Conservation (phyloP, 1,140 invertebrate species). For the Geopemphigus sp. region DNA sequence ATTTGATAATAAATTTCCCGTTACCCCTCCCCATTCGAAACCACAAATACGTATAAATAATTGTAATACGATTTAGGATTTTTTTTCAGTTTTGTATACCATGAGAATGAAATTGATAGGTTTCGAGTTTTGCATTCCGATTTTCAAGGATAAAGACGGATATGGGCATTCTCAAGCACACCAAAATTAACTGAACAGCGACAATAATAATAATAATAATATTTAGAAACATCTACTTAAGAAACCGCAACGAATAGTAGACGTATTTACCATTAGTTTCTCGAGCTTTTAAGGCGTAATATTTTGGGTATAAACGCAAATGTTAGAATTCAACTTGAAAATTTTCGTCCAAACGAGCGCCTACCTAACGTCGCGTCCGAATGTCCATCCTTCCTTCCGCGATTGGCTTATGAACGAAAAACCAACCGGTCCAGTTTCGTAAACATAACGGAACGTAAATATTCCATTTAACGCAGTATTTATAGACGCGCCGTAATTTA, state of each 20-base stretch:
- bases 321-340: neutral
- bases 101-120: constrained; percentile 9
- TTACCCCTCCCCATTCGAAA: no score
- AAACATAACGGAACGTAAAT: no score
- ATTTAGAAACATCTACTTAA: neutral
- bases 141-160: neutral
- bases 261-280: neutral
- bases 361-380: constrained; percentile 4
- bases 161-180: neutral
- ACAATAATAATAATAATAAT: constrained; percentile 3
- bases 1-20: neutral
- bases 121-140: neutral
- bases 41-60: neutral
- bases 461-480: no score
- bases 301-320: constrained; percentile 2
- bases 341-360: neutral
- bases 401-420: no score
- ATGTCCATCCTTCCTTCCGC: constrained; percentile 12
- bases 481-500: no score
- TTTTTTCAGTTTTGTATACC: no score
- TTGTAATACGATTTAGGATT: no score
- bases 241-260: neutral
- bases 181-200: neutral
- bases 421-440: no score
- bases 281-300: neutral